phyloP scores from a whole-genome alignment of 2,797 vertebrate species.

The Fratercula arctica region DNA sequence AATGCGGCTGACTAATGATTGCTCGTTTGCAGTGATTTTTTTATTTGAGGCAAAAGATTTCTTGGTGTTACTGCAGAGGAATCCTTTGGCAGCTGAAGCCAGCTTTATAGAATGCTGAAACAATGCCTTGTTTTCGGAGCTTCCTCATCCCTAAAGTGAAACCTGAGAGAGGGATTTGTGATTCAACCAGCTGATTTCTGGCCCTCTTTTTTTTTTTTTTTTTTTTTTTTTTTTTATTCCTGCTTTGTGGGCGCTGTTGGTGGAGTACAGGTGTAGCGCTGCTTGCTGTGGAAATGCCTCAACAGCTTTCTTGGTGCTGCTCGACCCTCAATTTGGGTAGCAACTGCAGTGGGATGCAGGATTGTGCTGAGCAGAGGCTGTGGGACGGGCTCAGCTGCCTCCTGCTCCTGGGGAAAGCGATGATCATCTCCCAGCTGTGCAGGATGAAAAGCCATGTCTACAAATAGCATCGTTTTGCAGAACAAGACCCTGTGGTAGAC shows the following conservation, averaged over 20 bases:
- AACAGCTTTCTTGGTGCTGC: not conserved
- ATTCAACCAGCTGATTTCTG: not conserved
- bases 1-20: conserved; percentile 71
- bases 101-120: conserved; percentile 12
- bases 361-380: not conserved
- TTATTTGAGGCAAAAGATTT: conserved; percentile 43
- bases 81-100: conserved; percentile 48
- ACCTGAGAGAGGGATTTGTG: not conserved
- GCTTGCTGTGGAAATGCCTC: not conserved
- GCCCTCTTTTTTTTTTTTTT: not conserved
- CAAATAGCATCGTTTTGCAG: not conserved
- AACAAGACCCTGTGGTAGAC: not conserved
- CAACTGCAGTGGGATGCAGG: not conserved
- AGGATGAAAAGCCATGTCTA: not conserved
- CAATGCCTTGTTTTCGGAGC: not conserved
- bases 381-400: not conserved
- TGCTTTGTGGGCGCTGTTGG: not conserved
- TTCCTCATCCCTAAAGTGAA: not conserved
- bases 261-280: not conserved
- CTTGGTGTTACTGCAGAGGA: conserved; percentile 6
- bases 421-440: not conserved
- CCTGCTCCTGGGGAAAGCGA: not conserved
- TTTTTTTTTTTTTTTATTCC: not conserved
- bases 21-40: conserved; percentile 58
- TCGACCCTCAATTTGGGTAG: not conserved